phyloP scores from a whole-genome alignment of 2,797 vertebrate species.

The Microhierax caerulescens region DNA sequence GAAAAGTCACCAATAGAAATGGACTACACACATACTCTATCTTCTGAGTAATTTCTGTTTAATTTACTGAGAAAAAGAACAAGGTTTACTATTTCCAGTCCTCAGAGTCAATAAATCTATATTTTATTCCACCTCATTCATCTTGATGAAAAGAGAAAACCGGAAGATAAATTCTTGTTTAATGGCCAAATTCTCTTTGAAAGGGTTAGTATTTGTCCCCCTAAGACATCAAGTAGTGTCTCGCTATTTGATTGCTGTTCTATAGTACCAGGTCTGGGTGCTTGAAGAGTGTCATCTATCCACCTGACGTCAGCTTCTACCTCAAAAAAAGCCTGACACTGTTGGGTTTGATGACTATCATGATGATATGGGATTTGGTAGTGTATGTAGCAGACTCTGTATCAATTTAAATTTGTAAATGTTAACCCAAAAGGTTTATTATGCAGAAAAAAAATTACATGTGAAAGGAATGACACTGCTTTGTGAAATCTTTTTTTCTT shows the following conservation, averaged over 20 bases:
- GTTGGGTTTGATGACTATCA: neutral
- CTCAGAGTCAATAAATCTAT: constrained; percentile 21
- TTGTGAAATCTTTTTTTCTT: neutral
- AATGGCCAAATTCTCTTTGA: neutral
- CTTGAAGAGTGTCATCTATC: neutral
- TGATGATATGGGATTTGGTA: neutral
- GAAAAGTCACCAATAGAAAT: neutral
- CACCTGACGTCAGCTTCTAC: neutral
- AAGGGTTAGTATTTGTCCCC: neutral
- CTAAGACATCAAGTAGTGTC: neutral
- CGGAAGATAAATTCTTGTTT: neutral
- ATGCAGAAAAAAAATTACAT: neutral
- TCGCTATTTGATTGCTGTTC: neutral
- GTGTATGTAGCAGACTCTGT: neutral
- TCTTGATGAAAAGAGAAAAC: constrained; percentile 29
- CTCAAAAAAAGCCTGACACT: neutral
- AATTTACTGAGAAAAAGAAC: neutral
- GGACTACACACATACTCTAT: neutral
- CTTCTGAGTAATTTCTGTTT: constrained; percentile 9
- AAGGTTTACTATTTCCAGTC: constrained; percentile 12
- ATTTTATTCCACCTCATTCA: neutral
- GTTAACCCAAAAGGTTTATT: neutral
- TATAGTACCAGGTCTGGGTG: neutral
- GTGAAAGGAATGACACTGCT: neutral
- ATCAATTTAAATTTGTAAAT: neutral